Conservation (phyloP, 2,888 invertebrate species). For the Iselma pallidipennis region DNA sequence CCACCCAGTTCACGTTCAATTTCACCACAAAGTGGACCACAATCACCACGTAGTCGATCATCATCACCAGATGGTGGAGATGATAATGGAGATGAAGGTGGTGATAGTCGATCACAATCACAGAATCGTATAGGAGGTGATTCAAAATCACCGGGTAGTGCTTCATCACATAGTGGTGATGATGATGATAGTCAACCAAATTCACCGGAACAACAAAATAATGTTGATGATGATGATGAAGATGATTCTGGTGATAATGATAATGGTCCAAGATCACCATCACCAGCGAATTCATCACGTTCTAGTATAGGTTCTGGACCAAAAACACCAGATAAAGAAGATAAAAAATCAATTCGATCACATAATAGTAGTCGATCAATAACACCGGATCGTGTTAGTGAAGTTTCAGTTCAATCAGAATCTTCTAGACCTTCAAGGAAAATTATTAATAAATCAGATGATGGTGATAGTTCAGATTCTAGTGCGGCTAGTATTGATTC, state of each 20-base stretch:
- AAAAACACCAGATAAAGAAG: constrained; percentile 28
- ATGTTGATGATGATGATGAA: not conserved
- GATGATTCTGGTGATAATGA: not conserved
- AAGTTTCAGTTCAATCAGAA: constrained; percentile 36
- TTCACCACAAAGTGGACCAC: constrained; percentile 36
- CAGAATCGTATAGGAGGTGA: constrained; percentile 1
- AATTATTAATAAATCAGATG: constrained; percentile 36
- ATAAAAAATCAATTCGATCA: constrained; percentile 43
- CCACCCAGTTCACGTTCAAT: constrained; percentile 33
- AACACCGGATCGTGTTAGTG: constrained; percentile 31
- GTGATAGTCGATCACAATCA: constrained; percentile 10
- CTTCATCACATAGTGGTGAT: constrained; percentile 16
- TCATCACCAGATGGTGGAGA: constrained; percentile 17
- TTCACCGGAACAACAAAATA: constrained; percentile 6
- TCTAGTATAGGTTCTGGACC: constrained; percentile 28
- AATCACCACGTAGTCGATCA: constrained; percentile 22
- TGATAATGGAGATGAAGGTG: not conserved
- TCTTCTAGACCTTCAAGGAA: constrained; percentile 34
- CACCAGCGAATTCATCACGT: constrained; percentile 33
- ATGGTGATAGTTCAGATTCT: constrained; percentile 52
- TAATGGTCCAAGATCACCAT: constrained; percentile 33
- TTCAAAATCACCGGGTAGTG: constrained; percentile 18
- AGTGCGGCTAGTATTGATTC: constrained; percentile 52
- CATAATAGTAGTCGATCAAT: constrained; percentile 40
- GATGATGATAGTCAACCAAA: too few species aligned